A percentile compares a stretch with the other conserved stretches of the same genome.
Evolutionary conservation across 2,113 vertebrate species (phyloP).

Genomic region (Taurulus bubalis): DNA sequence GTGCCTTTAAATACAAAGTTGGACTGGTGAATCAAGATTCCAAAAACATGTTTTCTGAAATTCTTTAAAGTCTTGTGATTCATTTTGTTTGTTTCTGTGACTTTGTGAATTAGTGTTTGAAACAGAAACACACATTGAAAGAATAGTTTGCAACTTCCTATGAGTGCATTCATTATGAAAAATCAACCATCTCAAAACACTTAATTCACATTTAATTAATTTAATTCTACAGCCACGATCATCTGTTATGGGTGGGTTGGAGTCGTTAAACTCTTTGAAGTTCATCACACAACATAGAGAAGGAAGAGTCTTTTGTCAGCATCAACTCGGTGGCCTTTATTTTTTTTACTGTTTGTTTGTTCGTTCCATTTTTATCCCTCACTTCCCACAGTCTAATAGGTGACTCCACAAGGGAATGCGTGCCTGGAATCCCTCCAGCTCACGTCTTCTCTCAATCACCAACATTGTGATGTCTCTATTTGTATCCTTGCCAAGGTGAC

Average conservation of each 20-base stretch:
- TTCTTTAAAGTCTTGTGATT: background rate
- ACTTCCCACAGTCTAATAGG: constrained; percentile 55
- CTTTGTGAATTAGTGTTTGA: background rate
- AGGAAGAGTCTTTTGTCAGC: constrained; percentile 42
- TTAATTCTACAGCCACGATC: constrained; percentile 1
- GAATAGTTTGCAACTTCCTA: constrained; percentile 46
- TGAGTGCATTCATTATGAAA: constrained; percentile 12
- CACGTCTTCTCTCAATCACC: constrained; percentile 25
- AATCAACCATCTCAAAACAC: constrained; percentile 18
- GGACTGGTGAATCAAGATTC: background rate
- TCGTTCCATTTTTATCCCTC: constrained; percentile 53
- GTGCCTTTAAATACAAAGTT: background rate
- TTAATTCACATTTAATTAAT: too few species aligned
- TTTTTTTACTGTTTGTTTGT: constrained; percentile 49
- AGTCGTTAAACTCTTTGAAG: constrained; percentile 7
- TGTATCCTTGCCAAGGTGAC: constrained; percentile 40
- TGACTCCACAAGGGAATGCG: constrained; percentile 32
- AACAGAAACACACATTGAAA: constrained; percentile 11
- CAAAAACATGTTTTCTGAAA: constrained; percentile 20
- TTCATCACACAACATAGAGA: constrained; percentile 47
- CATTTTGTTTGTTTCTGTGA: constrained; percentile 14
- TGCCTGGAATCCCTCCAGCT: constrained; percentile 44
- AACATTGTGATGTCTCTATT: constrained; percentile 25
- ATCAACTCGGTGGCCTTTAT: constrained; percentile 11
- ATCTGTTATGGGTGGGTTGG: background rate